Evolutionary conservation across 2,113 vertebrate genomes (phyloP).

Genomic region (Monopterus albus): DNA sequence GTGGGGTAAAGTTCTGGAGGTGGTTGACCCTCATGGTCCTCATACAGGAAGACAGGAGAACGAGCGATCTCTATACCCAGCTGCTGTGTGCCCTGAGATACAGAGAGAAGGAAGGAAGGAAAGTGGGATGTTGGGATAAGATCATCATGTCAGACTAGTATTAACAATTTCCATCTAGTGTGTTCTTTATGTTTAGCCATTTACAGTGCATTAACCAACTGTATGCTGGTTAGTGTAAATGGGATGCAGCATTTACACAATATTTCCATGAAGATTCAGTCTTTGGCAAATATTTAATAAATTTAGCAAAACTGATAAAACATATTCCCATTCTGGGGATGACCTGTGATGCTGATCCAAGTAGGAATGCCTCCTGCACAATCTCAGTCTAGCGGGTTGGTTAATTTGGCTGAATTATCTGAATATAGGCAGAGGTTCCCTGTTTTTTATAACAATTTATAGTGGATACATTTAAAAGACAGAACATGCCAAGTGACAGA

Average conservation of each 20-base stretch:
- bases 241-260: not conserved
- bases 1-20: slow-evolving; percentile 94
- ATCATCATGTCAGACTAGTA: not conserved
- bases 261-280: not conserved
- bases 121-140: not conserved
- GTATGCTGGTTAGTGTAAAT: not conserved
- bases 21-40: slow-evolving; percentile 93
- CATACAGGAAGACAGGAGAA: slow-evolving; percentile 96
- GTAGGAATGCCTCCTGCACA: no score
- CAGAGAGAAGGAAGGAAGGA: not conserved
- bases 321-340: no score
- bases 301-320: no score
- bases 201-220: not conserved
- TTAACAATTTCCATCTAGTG: not conserved
- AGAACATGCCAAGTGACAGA: no score
- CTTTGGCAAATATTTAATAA: no score
- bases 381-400: not conserved
- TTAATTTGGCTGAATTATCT: not conserved
- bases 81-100: slow-evolving; percentile 92
- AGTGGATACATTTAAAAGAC: no score
- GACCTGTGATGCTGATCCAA: no score
- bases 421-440: no score
- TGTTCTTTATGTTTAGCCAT: not conserved
- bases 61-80: slow-evolving; percentile 93
- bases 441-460: no score